phyloP scores from a whole-genome alignment of 2,797 vertebrate species.

The Helicolenus hilgendorfi region DNA sequence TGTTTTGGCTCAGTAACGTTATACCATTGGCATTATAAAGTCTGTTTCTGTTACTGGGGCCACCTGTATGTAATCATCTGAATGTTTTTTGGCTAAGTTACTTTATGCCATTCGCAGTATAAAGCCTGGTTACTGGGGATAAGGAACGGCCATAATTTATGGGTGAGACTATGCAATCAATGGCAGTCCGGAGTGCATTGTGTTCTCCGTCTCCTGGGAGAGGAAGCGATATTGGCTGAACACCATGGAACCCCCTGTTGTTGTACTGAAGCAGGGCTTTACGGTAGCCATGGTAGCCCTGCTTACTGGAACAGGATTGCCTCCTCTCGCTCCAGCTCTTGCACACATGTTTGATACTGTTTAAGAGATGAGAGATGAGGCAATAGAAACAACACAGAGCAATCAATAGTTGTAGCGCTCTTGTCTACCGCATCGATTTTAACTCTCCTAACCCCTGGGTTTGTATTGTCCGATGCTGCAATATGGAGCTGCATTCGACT shows the following conservation, averaged over 20 bases:
- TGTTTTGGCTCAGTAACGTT: conserved; percentile 22
- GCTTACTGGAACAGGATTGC: conserved; percentile 63
- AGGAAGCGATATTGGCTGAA: conserved; percentile 79
- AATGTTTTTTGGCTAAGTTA: conserved; percentile 33
- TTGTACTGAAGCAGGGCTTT: conserved; percentile 67
- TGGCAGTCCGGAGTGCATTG: conserved; percentile 76
- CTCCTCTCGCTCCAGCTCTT: conserved; percentile 34
- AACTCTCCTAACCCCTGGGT: conserved; percentile 21
- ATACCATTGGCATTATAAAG: conserved; percentile 30
- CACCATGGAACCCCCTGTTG: conserved; percentile 70
- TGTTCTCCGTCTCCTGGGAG: conserved; percentile 83
- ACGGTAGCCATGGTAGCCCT: conserved; percentile 83
- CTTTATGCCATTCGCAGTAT: conserved; percentile 21
- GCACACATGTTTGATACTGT: conserved; percentile 48
- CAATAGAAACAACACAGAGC: conserved; percentile 41
- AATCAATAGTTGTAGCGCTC: conserved; percentile 43
- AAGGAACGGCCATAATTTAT: conserved; percentile 71
- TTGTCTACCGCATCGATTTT: conserved; percentile 50
- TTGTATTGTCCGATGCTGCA: conserved; percentile 21
- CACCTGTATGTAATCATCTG: conserved; percentile 19
- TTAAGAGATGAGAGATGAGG: conserved; percentile 63
- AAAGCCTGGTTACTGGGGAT: conserved; percentile 39
- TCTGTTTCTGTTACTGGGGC: conserved; percentile 34
- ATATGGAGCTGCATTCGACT: conserved; percentile 27
- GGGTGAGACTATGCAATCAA: conserved; percentile 72